These are phyloP conservation scores for Pachydiplax longipennis DNA, from an alignment of 2,888 invertebrate species.

Conservation along the genomic window DNA sequence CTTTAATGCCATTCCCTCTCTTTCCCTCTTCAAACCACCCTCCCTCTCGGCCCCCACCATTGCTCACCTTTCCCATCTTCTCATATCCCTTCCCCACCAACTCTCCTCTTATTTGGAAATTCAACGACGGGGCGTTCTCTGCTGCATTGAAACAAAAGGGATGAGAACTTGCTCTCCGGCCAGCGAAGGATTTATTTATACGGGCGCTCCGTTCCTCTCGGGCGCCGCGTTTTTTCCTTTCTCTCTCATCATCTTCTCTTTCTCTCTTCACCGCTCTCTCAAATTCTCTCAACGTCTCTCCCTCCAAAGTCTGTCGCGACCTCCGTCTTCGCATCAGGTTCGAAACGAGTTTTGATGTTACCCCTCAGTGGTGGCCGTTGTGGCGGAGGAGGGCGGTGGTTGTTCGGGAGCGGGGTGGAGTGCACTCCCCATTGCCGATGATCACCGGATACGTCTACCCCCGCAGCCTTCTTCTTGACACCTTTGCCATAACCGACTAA, in stretches of 20 bases:
- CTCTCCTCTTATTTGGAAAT: constrained; percentile 29
- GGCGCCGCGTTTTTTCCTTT: not conserved
- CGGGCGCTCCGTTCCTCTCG: constrained; percentile 6
- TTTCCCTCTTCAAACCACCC: no score
- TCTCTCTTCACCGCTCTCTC: not conserved
- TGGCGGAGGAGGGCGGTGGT: not conserved
- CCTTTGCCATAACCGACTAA: not conserved
- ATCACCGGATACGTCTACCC: not conserved
- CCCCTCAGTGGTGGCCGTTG: constrained; percentile 8
- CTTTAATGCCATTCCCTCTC: no score
- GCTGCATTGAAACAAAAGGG: constrained; percentile 24
- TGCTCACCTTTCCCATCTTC: not conserved
- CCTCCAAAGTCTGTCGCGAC: not conserved
- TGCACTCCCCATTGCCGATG: not conserved
- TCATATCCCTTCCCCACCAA: not conserved
- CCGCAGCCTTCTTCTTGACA: not conserved
- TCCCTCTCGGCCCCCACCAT: not conserved
- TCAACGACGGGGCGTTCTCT: not conserved
- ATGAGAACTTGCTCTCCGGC: not conserved
- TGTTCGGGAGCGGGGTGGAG: not conserved
- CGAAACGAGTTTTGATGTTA: constrained; percentile 42
- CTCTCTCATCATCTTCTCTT: not conserved
- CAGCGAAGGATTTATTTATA: constrained; percentile 20
- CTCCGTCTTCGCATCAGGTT: constrained; percentile 42
- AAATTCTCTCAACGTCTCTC: not conserved